Base-by-base conservation (phyloP, 92 coral and sea anemone species). In the Phenganax stokvisi region DNA sequence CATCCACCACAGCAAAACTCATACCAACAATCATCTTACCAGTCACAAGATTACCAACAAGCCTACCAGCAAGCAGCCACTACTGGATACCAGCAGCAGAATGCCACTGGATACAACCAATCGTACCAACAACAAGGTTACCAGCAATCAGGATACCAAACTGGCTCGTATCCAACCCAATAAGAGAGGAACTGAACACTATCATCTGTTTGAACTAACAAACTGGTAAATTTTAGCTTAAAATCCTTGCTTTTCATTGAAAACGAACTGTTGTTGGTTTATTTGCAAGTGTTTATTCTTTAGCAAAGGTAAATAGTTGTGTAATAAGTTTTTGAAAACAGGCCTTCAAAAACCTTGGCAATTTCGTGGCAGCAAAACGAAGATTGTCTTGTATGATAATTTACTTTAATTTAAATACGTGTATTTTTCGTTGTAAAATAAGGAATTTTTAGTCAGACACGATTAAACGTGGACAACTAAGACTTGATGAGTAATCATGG, bases 11-110 rank as follows among this genome's bases (percentile, higher is more conserved):
- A 86, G 71, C 81, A 83, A 6, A 79, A 83, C 47, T 47, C 47
- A 70, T 88, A 85, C 69, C 44, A 72, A 56, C 85, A 86, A 51
- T 82, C 72, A 65, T 57, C 71, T 16, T 86, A 86, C 52, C 89
- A 90, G 56, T 90, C 86, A 86, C 85, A 89, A 15, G 85, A 89
- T 47, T 77, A 72, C 12, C 86, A 83, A 75, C 83, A 62, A 79
- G 57, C 74, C 51, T 28, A 84, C 59, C 73, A 68, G 73, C 17
- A 51, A 37, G 10, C 73, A 37, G 52, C 73, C 16, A 28, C 73
- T 64, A 64, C 51, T 66, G 72, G 72, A 27, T 66, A 66, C 37
- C 72, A 66, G 20, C 72, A 66, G 25, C 68, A 62, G 51, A 66
- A 30, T 30, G 37, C 72, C 8, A 3, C 67, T 30, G 72, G 73